phyloP scores from a whole-genome alignment of 2,888 invertebrate species.

The Laothoe populi region DNA sequence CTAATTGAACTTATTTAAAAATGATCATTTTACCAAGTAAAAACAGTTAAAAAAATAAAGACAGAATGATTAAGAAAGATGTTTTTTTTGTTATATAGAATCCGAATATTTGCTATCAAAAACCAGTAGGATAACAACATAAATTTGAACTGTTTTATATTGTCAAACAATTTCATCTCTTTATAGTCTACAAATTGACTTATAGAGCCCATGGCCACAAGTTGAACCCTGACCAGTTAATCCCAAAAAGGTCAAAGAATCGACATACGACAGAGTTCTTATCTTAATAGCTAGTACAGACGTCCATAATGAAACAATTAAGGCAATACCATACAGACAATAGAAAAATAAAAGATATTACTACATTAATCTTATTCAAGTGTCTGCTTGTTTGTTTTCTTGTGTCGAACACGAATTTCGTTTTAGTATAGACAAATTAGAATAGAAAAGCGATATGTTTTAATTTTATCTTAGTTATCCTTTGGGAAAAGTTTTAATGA shows the following conservation, averaged over 20 bases:
- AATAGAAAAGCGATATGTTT: slow-evolving; percentile 49
- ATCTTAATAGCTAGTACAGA: slow-evolving; percentile 62
- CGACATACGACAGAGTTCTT: slow-evolving; percentile 49
- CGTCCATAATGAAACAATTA: slow-evolving; percentile 74
- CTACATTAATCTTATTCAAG: slow-evolving; percentile 71
- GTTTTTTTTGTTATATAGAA: too few species aligned
- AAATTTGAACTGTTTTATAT: background rate
- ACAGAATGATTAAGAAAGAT: too few species aligned
- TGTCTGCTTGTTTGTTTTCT: slow-evolving; percentile 66
- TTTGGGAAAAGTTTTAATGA: slow-evolving; percentile 19
- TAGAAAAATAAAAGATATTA: slow-evolving; percentile 42
- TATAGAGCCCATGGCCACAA: slow-evolving; percentile 5
- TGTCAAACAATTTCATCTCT: background rate
- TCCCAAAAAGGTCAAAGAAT: slow-evolving; percentile 45
- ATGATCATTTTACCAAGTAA: too few species aligned
- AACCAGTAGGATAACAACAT: background rate
- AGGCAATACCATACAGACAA: slow-evolving; percentile 56
- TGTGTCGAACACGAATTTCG: slow-evolving; percentile 64
- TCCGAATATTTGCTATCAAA: background rate
- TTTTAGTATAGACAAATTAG: slow-evolving; percentile 54
- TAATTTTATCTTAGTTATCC: slow-evolving; percentile 46
- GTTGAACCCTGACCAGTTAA: slow-evolving; percentile 20
- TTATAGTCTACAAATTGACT: background rate
- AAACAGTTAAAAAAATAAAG: too few species aligned
- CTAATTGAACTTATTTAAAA: too few species aligned